phyloP scores from a whole-genome alignment of 2,888 invertebrate genomes.

The Dryadula phaetusa region DNA sequence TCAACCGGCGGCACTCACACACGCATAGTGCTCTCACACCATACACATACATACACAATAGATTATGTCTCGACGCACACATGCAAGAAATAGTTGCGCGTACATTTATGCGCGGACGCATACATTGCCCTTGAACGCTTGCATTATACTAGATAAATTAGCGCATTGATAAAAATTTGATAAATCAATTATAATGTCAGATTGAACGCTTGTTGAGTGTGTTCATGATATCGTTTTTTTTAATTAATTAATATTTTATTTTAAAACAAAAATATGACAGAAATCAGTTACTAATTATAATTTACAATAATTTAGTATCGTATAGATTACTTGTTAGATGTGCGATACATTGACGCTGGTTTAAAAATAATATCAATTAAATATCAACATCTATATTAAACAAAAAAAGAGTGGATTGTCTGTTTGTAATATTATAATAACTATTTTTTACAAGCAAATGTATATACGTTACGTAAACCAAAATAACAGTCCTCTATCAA shows the following conservation, averaged over 20 bases:
- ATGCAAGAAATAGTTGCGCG: conserved; percentile 55
- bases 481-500: no score
- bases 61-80: conserved; percentile 54
- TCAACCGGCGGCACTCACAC: conserved; percentile 69
- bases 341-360: no score
- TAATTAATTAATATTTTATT: background rate
- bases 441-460: no score
- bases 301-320: no score
- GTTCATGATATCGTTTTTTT: background rate
- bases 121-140: conserved; percentile 81
- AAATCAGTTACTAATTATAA: background rate
- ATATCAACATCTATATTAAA: no score
- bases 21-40: conserved; percentile 62
- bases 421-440: no score
- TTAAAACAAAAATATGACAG: background rate
- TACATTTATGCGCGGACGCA: conserved; percentile 69
- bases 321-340: no score
- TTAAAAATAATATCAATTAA: no score
- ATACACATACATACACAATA: conserved; percentile 65
- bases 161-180: conserved; percentile 80
- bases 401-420: no score
- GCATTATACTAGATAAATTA: conserved; percentile 78
- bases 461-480: no score
- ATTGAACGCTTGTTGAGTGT: conserved; percentile 16
- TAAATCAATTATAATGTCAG: conserved; percentile 57